Conservation (phyloP, 2,797 vertebrate genomes). For the Gambusia yucatana region DNA sequence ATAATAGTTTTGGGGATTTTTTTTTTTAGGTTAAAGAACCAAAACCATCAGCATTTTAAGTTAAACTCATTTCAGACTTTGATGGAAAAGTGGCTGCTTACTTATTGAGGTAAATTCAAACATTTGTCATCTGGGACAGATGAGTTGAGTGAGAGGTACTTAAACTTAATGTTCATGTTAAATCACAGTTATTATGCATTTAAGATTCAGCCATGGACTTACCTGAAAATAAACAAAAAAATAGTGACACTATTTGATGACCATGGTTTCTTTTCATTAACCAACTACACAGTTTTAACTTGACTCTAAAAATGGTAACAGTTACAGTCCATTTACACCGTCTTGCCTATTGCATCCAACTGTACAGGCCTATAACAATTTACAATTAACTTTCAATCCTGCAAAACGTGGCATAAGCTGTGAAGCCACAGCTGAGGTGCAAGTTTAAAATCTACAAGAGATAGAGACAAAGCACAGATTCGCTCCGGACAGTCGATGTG, state of each 20-base stretch:
- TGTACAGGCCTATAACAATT: not conserved
- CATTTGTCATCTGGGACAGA: not conserved
- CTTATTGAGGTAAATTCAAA: not conserved
- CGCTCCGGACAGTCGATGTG: conserved; percentile 5
- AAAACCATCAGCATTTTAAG: not conserved
- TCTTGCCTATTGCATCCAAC: not conserved
- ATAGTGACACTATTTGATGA: not conserved
- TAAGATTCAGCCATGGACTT: not conserved
- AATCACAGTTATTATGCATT: not conserved
- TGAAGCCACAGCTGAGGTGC: conserved; percentile 18
- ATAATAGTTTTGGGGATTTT: not conserved
- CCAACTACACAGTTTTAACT: not conserved
- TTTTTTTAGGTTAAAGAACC: not conserved
- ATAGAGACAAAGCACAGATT: not conserved
- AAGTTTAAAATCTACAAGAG: conserved; percentile 1
- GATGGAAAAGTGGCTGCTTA: not conserved
- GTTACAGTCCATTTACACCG: conserved; percentile 6
- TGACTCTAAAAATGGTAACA: not conserved
- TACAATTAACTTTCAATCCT: not conserved
- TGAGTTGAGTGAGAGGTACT: not conserved
- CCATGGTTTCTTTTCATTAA: not conserved
- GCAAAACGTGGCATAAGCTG: too few relatives aligned
- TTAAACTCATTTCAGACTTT: not conserved
- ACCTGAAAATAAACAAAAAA: not conserved
- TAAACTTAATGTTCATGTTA: not conserved